Percentiles rank a stretch among this genome's conserved stretches.
Conservation (phyloP, 2,113 vertebrate genomes). For the Psophia crepitans region DNA sequence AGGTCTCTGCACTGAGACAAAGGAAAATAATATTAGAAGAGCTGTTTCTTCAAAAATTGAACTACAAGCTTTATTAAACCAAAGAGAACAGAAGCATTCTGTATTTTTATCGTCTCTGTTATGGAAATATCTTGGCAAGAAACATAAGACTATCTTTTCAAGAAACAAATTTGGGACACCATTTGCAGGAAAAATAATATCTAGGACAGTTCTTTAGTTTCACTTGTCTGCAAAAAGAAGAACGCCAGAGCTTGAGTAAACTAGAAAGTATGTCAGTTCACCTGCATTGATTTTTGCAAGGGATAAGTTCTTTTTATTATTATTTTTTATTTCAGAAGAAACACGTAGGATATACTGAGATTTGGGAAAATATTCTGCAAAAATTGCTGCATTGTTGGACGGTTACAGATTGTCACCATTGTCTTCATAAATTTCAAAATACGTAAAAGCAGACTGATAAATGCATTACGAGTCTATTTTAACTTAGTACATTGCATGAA, state of each 20-base stretch:
- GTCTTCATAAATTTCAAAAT: neutral
- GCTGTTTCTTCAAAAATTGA: neutral
- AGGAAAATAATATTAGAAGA: neutral
- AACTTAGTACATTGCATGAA: neutral
- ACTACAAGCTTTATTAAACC: neutral
- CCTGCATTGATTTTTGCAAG: neutral
- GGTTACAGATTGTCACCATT: neutral
- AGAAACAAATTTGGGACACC: neutral
- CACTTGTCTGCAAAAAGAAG: neutral
- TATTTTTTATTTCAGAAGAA: neutral
- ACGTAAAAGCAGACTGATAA: neutral
- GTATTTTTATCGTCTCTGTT: neutral
- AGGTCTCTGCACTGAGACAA: neutral
- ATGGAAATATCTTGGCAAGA: neutral
- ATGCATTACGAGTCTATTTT: neutral
- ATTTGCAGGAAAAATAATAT: neutral
- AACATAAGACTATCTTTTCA: neutral
- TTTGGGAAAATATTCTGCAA: neutral
- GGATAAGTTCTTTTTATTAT: neutral
- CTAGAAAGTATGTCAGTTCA: neutral
- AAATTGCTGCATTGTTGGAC: neutral
- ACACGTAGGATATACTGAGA: rapidly evolving
- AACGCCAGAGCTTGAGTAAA: neutral
- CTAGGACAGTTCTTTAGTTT: neutral
- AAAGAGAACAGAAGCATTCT: neutral